phyloP scores from a whole-genome alignment of 1,140 invertebrate genomes.

The Heliconius eleuchia region DNA sequence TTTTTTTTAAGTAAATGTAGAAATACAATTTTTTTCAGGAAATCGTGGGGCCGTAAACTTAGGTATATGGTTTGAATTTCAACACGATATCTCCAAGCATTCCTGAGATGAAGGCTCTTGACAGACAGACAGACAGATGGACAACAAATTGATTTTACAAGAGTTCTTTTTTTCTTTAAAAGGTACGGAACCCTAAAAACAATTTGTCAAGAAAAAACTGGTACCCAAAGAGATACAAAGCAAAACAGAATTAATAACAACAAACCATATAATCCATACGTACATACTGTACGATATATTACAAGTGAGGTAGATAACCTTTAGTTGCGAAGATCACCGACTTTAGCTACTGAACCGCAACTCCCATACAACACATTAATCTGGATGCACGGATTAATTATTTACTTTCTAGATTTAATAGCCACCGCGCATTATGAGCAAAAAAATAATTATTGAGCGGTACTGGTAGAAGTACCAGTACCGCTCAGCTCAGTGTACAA shows the following conservation, averaged over 20 bases:
- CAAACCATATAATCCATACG: not conserved
- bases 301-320: constrained; percentile 24
- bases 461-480: not conserved
- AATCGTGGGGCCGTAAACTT: too few relatives aligned
- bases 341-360: constrained; percentile 28
- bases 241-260: not conserved
- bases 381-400: constrained; percentile 28
- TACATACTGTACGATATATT: not conserved
- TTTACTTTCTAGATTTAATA: constrained; percentile 11
- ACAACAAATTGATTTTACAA: too few relatives aligned
- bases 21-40: too few relatives aligned
- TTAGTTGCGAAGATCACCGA: constrained; percentile 10
- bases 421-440: constrained; percentile 3
- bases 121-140: too few relatives aligned
- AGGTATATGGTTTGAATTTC: too few relatives aligned
- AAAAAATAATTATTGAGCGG: not conserved
- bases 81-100: too few relatives aligned
- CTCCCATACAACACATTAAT: constrained; percentile 18
- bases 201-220: not conserved
- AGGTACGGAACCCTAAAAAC: too few relatives aligned
- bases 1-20: too few relatives aligned
- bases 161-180: too few relatives aligned
- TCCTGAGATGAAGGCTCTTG: too few relatives aligned
- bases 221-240: not conserved
- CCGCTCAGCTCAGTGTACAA: too few relatives aligned